Evolutionary conservation across 2,113 vertebrate genomes (phyloP), one percentile per base, ranked within the genome.

Genomic region (Scomber colias): DNA sequence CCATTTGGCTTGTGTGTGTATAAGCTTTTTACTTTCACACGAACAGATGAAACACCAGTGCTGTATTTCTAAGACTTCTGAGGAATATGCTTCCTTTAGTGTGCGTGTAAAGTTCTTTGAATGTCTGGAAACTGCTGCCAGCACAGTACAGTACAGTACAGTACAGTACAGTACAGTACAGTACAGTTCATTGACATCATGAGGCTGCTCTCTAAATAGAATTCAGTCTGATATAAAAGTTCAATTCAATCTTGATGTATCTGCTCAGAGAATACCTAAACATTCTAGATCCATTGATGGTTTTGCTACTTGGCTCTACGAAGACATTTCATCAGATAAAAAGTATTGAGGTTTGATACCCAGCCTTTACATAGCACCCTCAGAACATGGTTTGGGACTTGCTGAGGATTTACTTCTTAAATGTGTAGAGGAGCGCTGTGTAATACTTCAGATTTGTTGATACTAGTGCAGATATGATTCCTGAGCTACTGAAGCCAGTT

Each of bases 1-100:
- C 44, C 70, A 71, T 67, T 35, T 74, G 68, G 46, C 46, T 16
- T 50, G 65, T 59, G 51, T 65, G 48, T n/a, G 46, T 50, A 45
- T 63, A 5, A 12, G 24, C 12, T 69, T 40, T 74, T 53, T 17
- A 9, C 57, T 86, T 55, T 64, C 31, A 69, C 62, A 63, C 14
- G 45, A 31, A 49, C 27, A 17, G 46, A 60, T 51, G 11, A n/a
- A 51, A 76, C 9, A 3, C 9, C 55, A 49, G 12, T 48, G 75
- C 49, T 24, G 24, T 16, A n/a, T 63, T 55, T 78, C 35, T 7
- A 9, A 9, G 62, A 45, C 54, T 40, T 7, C 35, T 40, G 7
- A 40, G 8, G 35, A 40, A 7, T 8, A 27, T 59, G n/a, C 75
- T 16, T 21, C 8, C 17, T 49, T 40, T 21, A 24, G 5, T n/a